phyloP scores from a whole-genome alignment of 1,140 invertebrate genomes.

The Uloborus diversus region DNA sequence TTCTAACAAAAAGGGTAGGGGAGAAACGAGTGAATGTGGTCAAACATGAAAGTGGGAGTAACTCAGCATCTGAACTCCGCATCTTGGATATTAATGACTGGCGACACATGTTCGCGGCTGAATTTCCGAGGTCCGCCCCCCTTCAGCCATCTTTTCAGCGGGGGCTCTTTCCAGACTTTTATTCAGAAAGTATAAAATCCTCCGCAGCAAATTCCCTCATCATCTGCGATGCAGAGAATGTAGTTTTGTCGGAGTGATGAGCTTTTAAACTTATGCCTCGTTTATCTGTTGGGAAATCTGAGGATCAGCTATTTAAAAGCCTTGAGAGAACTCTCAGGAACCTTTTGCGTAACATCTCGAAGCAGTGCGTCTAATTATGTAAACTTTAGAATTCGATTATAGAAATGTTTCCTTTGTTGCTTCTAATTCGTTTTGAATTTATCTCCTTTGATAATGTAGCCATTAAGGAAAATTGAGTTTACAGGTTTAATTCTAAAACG shows the following conservation, averaged over 20 bases:
- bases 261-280: neutral
- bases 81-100: constrained; percentile 1
- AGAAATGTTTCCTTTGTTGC: too few species aligned
- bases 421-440: too few species aligned
- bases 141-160: constrained; percentile 2
- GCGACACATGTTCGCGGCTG: neutral
- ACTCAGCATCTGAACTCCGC: neutral
- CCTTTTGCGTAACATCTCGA: neutral
- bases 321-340: neutral
- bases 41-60: neutral
- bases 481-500: too few species aligned
- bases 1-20: too few species aligned
- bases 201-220: neutral
- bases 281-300: neutral
- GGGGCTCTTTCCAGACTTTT: neutral
- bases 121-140: neutral
- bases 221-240: neutral
- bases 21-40: too few species aligned
- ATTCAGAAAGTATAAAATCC: neutral
- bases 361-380: too few species aligned
- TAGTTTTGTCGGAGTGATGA: neutral
- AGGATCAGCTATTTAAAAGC: neutral
- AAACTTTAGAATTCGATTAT: too few species aligned
- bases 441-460: too few species aligned
- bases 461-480: too few species aligned